Percentiles rank a stretch among this genome's conserved stretches.
phyloP scores from a whole-genome alignment of 2,888 invertebrate genomes.

The Tortricodes alternella region DNA sequence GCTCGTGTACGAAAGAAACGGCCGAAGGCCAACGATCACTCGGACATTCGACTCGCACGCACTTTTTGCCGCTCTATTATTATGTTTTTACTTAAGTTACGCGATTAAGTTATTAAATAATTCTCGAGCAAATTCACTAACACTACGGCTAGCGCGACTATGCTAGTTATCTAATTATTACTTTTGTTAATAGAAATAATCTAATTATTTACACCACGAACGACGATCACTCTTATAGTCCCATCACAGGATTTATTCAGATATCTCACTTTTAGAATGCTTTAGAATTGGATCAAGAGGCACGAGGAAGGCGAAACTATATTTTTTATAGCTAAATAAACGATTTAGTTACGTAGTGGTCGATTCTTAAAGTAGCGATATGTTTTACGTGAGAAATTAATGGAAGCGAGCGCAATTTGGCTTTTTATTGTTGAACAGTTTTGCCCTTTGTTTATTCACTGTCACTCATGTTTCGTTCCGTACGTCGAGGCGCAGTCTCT shows the following conservation, averaged over 20 bases:
- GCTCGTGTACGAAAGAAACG: slow-evolving; percentile 54
- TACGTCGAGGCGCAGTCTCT: slow-evolving; percentile 77
- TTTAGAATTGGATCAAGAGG: slow-evolving; percentile 74
- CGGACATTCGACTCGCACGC: slow-evolving; percentile 32
- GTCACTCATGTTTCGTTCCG: slow-evolving; percentile 77
- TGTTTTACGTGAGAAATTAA: slow-evolving; percentile 69
- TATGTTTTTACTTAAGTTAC: neutral
- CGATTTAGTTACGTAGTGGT: slow-evolving; percentile 55
- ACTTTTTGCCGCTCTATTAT: slow-evolving; percentile 26
- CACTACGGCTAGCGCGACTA: slow-evolving; percentile 58
- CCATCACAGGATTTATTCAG: slow-evolving; percentile 71
- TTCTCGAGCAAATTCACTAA: slow-evolving; percentile 39
- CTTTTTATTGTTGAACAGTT: slow-evolving; percentile 52
- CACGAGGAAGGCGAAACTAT: slow-evolving; percentile 77
- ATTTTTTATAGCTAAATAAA: slow-evolving; percentile 60
- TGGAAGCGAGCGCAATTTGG: slow-evolving; percentile 82
- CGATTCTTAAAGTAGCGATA: slow-evolving; percentile 71
- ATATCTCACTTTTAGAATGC: slow-evolving; percentile 59
- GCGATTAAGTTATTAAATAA: slow-evolving; percentile 13
- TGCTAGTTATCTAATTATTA: slow-evolving; percentile 34
- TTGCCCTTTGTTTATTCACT: slow-evolving; percentile 40
- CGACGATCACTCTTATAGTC: slow-evolving; percentile 61
- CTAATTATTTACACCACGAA: slow-evolving; percentile 60
- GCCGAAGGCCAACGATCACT: slow-evolving; percentile 43
- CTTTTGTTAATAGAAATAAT: slow-evolving; percentile 34